Evolutionary conservation across 1,140 invertebrate genomes (phyloP).

Genomic region (Fopius arisanus): DNA sequence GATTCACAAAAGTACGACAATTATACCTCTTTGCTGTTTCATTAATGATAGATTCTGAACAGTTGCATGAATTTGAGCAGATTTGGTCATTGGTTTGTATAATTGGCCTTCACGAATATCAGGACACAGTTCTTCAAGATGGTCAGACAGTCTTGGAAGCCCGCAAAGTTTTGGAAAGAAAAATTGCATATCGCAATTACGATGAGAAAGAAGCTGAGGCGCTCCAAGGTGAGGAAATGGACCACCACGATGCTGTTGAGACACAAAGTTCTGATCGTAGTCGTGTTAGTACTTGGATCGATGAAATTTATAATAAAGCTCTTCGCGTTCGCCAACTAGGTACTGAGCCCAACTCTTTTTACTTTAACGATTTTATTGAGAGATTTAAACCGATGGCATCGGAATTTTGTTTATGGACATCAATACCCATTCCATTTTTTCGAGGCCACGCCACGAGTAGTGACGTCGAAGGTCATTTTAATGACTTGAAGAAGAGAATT

Average conservation of each 20-base stretch:
- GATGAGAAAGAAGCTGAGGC: background rate
- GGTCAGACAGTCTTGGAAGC: background rate
- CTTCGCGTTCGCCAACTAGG: background rate
- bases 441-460: background rate
- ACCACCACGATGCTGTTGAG: background rate
- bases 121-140: background rate
- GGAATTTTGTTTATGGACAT: slow-evolving; percentile 15
- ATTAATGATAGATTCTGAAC: background rate
- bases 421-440: background rate
- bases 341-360: background rate
- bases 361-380: slow-evolving; percentile 7
- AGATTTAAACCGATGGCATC: background rate
- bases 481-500: background rate
- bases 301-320: background rate
- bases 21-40: background rate
- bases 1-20: background rate
- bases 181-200: background rate
- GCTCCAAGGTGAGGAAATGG: background rate
- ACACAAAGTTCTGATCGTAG: background rate
- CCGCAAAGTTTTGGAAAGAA: background rate
- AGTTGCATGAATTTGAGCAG: background rate
- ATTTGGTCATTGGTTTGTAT: background rate
- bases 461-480: slow-evolving; percentile 3
- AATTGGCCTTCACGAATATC: background rate
- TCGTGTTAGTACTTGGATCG: background rate